Evolutionary conservation across 2,113 vertebrate species (phyloP).

Genomic region (Chaenogobius annularis): DNA sequence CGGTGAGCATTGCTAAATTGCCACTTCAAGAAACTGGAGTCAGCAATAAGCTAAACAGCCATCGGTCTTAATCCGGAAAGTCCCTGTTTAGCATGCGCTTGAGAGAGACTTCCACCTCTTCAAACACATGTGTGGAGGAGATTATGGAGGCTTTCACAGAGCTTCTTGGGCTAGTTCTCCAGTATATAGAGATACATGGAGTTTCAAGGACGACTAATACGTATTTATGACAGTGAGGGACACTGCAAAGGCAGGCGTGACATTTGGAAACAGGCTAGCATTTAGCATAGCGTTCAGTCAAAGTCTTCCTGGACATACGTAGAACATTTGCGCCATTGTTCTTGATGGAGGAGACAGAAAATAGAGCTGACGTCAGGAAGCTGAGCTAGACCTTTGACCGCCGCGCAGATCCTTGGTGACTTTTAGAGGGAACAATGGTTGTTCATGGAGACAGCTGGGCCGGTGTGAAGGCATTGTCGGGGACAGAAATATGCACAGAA

Average conservation of each 20-base stretch:
- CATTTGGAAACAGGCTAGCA: slow-evolving; percentile 23
- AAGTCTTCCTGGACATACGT: slow-evolving; percentile 27
- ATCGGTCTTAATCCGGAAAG: slow-evolving; percentile 70
- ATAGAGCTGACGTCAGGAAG: slow-evolving; percentile 33
- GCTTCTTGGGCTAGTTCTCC: slow-evolving; percentile 27
- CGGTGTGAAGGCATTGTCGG: background rate
- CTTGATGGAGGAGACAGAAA: slow-evolving; percentile 29
- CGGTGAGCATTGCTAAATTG: slow-evolving; percentile 36
- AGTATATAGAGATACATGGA: slow-evolving; percentile 10
- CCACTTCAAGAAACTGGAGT: slow-evolving; percentile 36
- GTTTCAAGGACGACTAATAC: slow-evolving; percentile 12
- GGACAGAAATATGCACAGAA: background rate
- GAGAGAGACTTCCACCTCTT: slow-evolving; percentile 66
- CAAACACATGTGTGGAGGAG: slow-evolving; percentile 61
- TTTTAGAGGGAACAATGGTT: slow-evolving; percentile 41
- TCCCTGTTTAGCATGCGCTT: slow-evolving; percentile 73
- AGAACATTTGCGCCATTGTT: slow-evolving; percentile 39
- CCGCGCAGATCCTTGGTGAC: slow-evolving; percentile 6
- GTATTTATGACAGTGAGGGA: slow-evolving; percentile 12
- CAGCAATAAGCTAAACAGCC: slow-evolving; percentile 67
- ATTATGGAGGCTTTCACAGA: slow-evolving; percentile 58
- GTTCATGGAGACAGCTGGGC: slow-evolving; percentile 28
- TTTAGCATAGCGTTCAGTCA: slow-evolving; percentile 2
- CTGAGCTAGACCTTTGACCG: slow-evolving; percentile 1
- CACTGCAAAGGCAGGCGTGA: slow-evolving; percentile 20